Base-by-base conservation (phyloP, 1,140 invertebrate species). In the Plectrocnemia conspersa region DNA sequence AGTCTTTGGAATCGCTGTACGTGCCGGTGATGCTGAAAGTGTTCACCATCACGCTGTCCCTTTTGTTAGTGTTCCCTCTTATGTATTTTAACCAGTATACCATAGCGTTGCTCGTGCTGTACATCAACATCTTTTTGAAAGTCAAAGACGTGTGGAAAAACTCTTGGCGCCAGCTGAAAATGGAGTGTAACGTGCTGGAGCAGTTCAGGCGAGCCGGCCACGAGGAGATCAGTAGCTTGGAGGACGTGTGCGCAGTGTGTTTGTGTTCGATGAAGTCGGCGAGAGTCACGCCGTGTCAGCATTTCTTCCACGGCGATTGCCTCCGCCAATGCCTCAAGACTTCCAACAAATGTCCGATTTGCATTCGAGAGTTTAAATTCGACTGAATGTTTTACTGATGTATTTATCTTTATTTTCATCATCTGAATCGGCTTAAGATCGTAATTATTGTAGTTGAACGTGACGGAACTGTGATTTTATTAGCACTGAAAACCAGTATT, bases 181-280 rank as follows among this genome's bases (percentile, higher is more conserved):
- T 74, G 15, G 85, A 88, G 56, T 71, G 79, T 47, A 75, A 75
- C 2, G 70, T 80, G 2, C 64, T 89, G 22, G 75, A 76, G 16
- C 77, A 76, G 48, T 89, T 84, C 62, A 68, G 85, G 29, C 72
- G 77, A 24, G 86, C 85, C 1, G 83, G 80, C 1, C 25, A 60
- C 1, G 78, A 82, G 9, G 86, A 88, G 63, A 74, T 88, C 13
- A 70, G 74, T 3, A 77, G 77, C 25, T 78, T 83, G 46, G 84
- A 88, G 57, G 86, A 89, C 63, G 82, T 88, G 2, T 89, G 86
- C 66, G 82, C 85, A 1, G 83, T 89, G 11, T 89, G 86, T 63
- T 71, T 89, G 7, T 81, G 78, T 53, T 63, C 68, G 1, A 86
- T 88, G 84, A 76, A 71, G 38, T 78, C 75, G 11, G 85, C 85